phyloP scores from a whole-genome alignment of 2,113 vertebrate species.

The Callopanchax toddi region DNA sequence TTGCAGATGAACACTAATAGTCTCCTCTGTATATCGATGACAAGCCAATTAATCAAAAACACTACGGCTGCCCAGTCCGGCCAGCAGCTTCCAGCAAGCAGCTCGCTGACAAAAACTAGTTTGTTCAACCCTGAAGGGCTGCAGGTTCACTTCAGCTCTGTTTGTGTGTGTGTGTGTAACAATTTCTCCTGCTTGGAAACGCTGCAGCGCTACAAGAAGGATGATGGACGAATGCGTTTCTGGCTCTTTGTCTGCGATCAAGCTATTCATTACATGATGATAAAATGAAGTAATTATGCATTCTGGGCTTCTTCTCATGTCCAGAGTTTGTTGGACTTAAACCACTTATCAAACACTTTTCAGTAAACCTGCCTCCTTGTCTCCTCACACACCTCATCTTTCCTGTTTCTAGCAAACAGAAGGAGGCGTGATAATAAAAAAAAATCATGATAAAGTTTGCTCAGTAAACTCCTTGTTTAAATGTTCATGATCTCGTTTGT shows the following conservation, averaged over 20 bases:
- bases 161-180: conserved; percentile 36
- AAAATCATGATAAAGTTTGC: conserved; percentile 5
- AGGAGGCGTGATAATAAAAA: not conserved
- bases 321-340: conserved; percentile 48
- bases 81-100: conserved; percentile 56
- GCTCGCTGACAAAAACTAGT: conserved; percentile 56
- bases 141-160: conserved; percentile 27
- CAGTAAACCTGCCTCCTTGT: conserved; percentile 22
- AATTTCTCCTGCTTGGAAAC: conserved; percentile 19
- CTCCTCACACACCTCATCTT: conserved; percentile 1
- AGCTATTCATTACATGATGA: conserved; percentile 38
- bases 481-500: not conserved
- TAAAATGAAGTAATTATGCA: conserved; percentile 42
- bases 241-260: conserved; percentile 17
- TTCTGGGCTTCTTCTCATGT: conserved; percentile 32
- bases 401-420: not conserved
- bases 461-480: not conserved
- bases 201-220: conserved; percentile 7
- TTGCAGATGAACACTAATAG: conserved; percentile 74
- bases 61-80: conserved; percentile 42
- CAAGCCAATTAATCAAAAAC: conserved; percentile 73
- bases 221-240: conserved; percentile 31
- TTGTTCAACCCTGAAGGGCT: conserved; percentile 53
- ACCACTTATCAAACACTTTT: conserved; percentile 46
- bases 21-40: conserved; percentile 67